Conservation (phyloP, 1,140 invertebrate genomes). For the Vanessa atalanta region DNA sequence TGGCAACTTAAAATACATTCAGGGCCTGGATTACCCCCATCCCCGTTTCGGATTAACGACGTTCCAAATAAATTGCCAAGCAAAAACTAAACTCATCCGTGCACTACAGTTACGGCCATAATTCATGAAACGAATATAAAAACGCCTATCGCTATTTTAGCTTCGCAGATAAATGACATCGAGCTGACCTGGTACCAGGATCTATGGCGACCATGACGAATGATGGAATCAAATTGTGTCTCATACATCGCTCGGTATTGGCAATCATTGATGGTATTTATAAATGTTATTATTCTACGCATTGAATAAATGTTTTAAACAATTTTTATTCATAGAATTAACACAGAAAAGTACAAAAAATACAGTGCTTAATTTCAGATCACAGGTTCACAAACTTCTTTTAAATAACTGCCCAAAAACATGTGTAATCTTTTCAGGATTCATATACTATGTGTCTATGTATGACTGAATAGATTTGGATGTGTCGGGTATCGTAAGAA, state of each 20-base stretch:
- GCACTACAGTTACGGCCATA: conserved; percentile 45
- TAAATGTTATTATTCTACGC: not conserved
- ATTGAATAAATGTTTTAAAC: not conserved
- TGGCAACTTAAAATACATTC: not conserved
- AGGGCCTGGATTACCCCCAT: not conserved
- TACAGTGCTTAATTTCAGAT: too few relatives aligned
- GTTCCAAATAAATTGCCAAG: conserved; percentile 36
- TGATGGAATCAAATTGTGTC: not conserved
- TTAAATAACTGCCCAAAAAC: too few relatives aligned
- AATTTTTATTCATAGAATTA: too few relatives aligned
- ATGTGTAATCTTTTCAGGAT: too few relatives aligned
- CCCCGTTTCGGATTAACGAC: conserved; percentile 8
- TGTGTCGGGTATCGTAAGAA: too few relatives aligned
- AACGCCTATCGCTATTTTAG: conserved; percentile 56
- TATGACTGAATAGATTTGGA: too few relatives aligned
- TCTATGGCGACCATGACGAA: not conserved
- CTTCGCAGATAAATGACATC: conserved; percentile 54
- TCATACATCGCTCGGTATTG: conserved; percentile 30
- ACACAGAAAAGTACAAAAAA: too few relatives aligned
- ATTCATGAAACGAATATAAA: conserved; percentile 54
- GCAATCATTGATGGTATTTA: not conserved
- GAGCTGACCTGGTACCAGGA: conserved; percentile 30
- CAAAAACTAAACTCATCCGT: conserved; percentile 41
- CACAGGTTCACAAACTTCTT: too few relatives aligned
- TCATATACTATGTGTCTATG: too few relatives aligned